Evolutionary conservation across 2,113 vertebrate genomes (phyloP), one percentile per base, ranked within the genome.

Genomic region (Aspiorhynchus laticeps): DNA sequence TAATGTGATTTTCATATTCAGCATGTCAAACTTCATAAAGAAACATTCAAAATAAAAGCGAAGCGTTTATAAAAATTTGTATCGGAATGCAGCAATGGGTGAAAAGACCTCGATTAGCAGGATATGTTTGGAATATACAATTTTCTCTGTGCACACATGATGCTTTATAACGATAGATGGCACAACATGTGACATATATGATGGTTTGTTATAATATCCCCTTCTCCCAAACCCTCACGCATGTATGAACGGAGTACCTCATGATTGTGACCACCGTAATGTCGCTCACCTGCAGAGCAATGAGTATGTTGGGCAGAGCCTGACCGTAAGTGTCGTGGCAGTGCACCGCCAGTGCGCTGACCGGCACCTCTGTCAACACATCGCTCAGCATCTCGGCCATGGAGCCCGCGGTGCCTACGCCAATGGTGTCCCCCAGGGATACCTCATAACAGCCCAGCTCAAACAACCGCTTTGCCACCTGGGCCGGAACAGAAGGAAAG

Each of bases 251-350:
- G 74, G 59, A 41, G 41, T 31, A 76, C 83, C 87, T 67, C 74
- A n/a, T 78, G 31, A 24, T 28, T 43, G 21, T 31, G 77, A n/a
- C 24, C 56, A 21, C 19, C 0, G n/a, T 17, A 63, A 67, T 12
- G 74, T 12, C 73, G 85, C 84, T 95, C 96, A 98, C 98, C 97
- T 99, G 97, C 87, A 99, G 93, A 73, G 98, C 97, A 38, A 94
- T 97, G 36, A 99, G 95, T 88, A 99, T 97, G 91, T 98, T 99
- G 87, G 97, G 96, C 79, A 99, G 93, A 0, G 97, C 98, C 91
- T 99, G 98, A 19, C 98, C 98, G 0, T 98, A 99, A 0, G 97
- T 99, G 92, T 99, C 97, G 75, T 98, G 97, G 91, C 97, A 99
- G 92, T 99, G 98, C 91, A 98, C 96, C 10, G 97, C 97, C 46